Percentiles rank a stretch among this genome's conserved stretches.
These are phyloP conservation scores for Fulica atra DNA, from an alignment of 2,113 vertebrate genomes.

Conservation along the genomic window DNA sequence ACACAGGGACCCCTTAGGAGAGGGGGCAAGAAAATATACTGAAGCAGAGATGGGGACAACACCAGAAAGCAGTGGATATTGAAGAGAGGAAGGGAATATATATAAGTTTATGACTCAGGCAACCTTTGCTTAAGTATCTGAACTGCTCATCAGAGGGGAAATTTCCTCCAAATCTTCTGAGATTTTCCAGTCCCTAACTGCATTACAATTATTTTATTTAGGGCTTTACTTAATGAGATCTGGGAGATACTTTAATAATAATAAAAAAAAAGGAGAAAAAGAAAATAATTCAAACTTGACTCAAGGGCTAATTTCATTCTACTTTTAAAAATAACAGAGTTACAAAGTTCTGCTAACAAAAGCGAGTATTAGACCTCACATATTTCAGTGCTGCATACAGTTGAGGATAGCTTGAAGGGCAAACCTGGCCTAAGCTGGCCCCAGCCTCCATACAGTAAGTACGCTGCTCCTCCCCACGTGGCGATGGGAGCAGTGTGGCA, in stretches of 20 bases:
- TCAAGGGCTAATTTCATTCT: constrained; percentile 80
- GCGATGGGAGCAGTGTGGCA: background rate
- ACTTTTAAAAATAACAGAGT: constrained; percentile 64
- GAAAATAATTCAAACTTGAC: constrained; percentile 79
- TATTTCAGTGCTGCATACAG: background rate
- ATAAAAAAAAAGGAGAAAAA: too few relatives aligned
- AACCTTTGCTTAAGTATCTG: background rate
- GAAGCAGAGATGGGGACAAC: background rate
- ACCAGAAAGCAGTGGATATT: background rate
- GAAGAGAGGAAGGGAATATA: background rate
- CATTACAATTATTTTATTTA: constrained; percentile 76
- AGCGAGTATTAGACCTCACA: background rate
- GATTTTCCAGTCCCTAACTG: constrained; percentile 71
- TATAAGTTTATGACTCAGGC: background rate
- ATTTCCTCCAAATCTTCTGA: constrained; percentile 61
- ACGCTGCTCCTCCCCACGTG: rapidly evolving
- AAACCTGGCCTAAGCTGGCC: background rate
- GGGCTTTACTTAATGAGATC: constrained; percentile 78
- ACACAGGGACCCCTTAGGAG: background rate
- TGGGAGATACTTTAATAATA: constrained; percentile 74
- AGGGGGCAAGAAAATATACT: rapidly evolving
- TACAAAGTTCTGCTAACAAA: background rate
- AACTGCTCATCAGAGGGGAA: constrained; percentile 48
- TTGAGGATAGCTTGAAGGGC: background rate
- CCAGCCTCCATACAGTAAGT: background rate